These are phyloP conservation scores for Eptesicus fuscus DNA, from an alignment of 2,113 vertebrate species.

Conservation along the genomic window DNA sequence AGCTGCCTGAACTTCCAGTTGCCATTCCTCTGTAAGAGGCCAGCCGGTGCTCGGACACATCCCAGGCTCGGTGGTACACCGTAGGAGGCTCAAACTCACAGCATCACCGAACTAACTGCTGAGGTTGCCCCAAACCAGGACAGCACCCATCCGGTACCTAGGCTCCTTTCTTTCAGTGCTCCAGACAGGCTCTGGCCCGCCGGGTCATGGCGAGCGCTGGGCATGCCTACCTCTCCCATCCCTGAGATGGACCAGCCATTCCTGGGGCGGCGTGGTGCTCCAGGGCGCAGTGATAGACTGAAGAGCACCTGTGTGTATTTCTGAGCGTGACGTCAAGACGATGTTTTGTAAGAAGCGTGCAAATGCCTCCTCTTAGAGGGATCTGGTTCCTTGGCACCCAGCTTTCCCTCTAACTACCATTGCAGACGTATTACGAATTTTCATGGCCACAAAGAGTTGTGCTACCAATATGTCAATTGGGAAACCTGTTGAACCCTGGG, in stretches of 20 bases:
- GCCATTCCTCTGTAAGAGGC: neutral
- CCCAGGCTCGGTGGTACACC: neutral
- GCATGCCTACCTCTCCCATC: neutral
- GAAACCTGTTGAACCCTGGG: neutral
- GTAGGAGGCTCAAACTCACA: neutral
- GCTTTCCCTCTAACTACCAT: neutral
- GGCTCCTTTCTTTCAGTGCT: neutral
- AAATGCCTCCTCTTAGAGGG: neutral
- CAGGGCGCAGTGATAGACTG: neutral
- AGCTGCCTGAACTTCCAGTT: neutral
- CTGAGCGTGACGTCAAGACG: neutral
- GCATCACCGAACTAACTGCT: neutral
- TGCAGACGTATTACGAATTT: neutral
- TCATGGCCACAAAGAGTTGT: neutral
- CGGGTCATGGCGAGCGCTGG: neutral
- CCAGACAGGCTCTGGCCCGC: neutral
- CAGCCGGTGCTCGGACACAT: neutral
- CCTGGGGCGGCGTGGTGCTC: neutral
- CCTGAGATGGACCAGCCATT: neutral
- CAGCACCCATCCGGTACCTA: neutral
- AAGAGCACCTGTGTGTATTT: neutral
- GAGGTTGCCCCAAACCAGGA: neutral
- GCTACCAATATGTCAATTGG: neutral
- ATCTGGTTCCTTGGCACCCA: neutral
- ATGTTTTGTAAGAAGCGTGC: neutral